These are phyloP conservation scores for Halcyon chelicuti DNA, from an alignment of 2,797 vertebrate genomes.

Conservation along the genomic window DNA sequence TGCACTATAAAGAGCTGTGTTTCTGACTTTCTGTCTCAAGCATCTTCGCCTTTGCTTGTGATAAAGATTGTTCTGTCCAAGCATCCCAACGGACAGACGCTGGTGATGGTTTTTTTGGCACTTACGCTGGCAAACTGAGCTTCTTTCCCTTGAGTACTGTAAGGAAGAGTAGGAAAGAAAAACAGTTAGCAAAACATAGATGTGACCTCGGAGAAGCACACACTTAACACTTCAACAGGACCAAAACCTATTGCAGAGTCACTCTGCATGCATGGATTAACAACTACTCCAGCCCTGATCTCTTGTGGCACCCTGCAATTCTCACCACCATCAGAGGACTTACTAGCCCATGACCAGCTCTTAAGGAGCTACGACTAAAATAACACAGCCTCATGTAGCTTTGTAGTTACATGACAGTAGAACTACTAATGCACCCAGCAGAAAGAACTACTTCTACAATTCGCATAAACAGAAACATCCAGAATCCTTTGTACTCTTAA, in stretches of 20 bases:
- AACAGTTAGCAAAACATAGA: slow-evolving; percentile 34
- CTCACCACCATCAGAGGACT: not conserved
- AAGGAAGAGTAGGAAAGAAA: slow-evolving; percentile 40
- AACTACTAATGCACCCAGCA: not conserved
- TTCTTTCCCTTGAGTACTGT: slow-evolving; percentile 99
- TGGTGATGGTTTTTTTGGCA: slow-evolving; percentile 84
- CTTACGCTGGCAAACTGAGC: slow-evolving; percentile 98
- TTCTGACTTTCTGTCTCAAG: slow-evolving; percentile 89
- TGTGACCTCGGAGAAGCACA: not conserved
- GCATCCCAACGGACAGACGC: slow-evolving; percentile 83
- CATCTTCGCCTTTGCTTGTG: slow-evolving; percentile 87
- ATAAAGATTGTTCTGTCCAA: slow-evolving; percentile 84
- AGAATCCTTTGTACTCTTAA: not conserved
- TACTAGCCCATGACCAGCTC: accelerated
- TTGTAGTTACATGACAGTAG: not conserved
- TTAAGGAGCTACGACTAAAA: not conserved
- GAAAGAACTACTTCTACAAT: not conserved
- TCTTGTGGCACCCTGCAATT: not conserved
- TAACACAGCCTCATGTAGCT: not conserved
- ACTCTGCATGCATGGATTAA: not conserved
- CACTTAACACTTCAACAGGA: not conserved
- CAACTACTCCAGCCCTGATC: not conserved
- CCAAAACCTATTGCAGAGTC: not conserved
- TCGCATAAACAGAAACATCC: not conserved
- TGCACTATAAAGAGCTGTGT: slow-evolving; percentile 81